Evolutionary conservation across 1,140 invertebrate genomes (phyloP), one percentile per base, ranked within the genome.

Genomic region (Epicauta chinensis): DNA sequence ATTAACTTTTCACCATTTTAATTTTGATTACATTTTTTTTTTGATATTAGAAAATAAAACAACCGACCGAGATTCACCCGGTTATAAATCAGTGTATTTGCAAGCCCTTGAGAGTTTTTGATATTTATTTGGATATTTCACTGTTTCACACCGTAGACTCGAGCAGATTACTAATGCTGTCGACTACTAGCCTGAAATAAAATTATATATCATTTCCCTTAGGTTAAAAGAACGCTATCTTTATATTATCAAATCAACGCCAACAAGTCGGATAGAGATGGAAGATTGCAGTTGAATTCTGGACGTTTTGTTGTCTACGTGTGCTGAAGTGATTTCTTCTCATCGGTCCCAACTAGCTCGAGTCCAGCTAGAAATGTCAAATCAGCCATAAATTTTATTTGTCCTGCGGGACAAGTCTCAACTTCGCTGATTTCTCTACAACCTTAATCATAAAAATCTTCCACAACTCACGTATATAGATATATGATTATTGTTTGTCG

Each of bases 371-470:
- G 64, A 69, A 70, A 63, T 68, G 67, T 71, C 67, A 71, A 69
- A 70, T 70, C 67, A 68, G 70, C 73, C 71, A 74, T 77, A 75
- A 73, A 75, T 76, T 75, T 73, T 73, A 73, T 73, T 69, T 71
- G 71, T 69, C 71, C 71, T 60, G 52, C 53, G 66, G 62, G 67
- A 64, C 42, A 56, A 45, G 47, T 61, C 17, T 53, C 30, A 16
- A 47, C 31, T 39, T 53, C 39, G 40, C 42, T 36, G 53, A 55
- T 53, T 48, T 50, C 23, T 23, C 23, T n/a, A n/a, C 23, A 23
- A 23, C 23, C n/a, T n/a, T n/a, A 23, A 23, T 23, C 23, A 23
- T 23, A 23, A 23, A 23, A 23, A 23, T 23, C 23, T 23, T 23
- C 7, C 7, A 23, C 23, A 5, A 23, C 23, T 3, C 23, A 23